phyloP scores from a whole-genome alignment of 2,113 vertebrate species.

The Accipiter cooperii region DNA sequence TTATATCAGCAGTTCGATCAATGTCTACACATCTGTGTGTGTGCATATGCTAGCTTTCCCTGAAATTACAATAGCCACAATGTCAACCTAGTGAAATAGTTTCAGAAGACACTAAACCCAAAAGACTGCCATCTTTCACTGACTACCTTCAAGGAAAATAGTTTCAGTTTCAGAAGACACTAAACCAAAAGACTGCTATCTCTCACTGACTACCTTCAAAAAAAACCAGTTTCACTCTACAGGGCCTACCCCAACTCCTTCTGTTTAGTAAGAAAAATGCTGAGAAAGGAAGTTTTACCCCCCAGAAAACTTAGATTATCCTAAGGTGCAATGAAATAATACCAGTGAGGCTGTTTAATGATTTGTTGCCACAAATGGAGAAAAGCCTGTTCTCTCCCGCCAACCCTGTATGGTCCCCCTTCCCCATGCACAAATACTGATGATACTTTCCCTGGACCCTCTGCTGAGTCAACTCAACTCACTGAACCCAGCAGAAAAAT shows the following conservation, averaged over 20 bases:
- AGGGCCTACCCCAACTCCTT: not conserved
- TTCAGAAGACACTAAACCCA: not conserved
- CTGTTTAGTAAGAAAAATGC: not conserved
- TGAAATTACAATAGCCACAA: not conserved
- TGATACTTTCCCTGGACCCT: not conserved
- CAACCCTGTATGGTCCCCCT: not conserved
- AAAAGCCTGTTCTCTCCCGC: not conserved
- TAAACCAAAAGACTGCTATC: not conserved
- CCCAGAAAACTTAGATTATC: not conserved
- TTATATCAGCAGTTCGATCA: not conserved
- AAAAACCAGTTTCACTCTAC: not conserved
- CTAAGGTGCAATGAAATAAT: not conserved
- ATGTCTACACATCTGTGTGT: fast-evolving
- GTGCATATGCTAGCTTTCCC: not conserved
- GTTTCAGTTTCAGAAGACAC: not conserved
- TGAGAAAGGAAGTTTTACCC: not conserved
- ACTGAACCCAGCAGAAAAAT: not conserved
- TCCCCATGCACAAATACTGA: not conserved
- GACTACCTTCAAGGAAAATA: not conserved
- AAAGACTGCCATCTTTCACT: not conserved
- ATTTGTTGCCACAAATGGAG: not conserved
- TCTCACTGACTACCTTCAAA: not conserved
- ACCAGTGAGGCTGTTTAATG: not conserved
- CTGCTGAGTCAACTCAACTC: not conserved
- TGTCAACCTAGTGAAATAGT: fast-evolving